Evolutionary conservation across 1,140 invertebrate genomes (phyloP).

Genomic region (Eurosta solidaginis): DNA sequence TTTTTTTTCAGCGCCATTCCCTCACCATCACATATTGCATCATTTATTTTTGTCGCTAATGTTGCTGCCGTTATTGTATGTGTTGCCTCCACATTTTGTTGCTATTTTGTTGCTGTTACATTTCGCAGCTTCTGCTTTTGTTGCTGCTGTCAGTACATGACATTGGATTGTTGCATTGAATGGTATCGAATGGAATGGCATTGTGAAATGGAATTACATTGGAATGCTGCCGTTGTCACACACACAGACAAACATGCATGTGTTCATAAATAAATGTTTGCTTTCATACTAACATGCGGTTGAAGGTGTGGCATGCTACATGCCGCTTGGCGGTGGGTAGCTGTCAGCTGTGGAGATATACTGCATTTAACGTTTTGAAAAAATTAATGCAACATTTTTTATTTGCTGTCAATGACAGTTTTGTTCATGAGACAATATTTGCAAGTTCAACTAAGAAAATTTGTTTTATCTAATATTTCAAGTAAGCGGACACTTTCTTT

Average conservation of each 20-base stretch:
- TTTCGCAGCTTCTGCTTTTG: too few relatives aligned
- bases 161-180: constrained; percentile 11
- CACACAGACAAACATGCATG: not conserved
- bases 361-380: not conserved
- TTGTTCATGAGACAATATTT: not conserved
- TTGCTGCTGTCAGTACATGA: constrained; percentile 4
- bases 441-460: too few relatives aligned
- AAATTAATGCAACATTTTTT: not conserved
- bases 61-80: not conserved
- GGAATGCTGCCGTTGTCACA: not conserved
- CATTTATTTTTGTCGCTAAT: not conserved
- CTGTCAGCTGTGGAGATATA: not conserved
- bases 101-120: too few relatives aligned
- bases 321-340: not conserved
- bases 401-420: not conserved
- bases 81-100: too few relatives aligned
- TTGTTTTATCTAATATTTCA: too few relatives aligned
- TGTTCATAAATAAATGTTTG: not conserved
- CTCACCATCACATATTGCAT: not conserved
- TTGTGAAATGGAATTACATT: not conserved
- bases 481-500: too few relatives aligned
- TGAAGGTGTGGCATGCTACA: not conserved
- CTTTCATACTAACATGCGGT: not conserved
- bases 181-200: not conserved
- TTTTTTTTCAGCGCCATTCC: not conserved